Evolutionary conservation across 2,113 vertebrate genomes (phyloP).

Genomic region (Pollimyrus isidori): DNA sequence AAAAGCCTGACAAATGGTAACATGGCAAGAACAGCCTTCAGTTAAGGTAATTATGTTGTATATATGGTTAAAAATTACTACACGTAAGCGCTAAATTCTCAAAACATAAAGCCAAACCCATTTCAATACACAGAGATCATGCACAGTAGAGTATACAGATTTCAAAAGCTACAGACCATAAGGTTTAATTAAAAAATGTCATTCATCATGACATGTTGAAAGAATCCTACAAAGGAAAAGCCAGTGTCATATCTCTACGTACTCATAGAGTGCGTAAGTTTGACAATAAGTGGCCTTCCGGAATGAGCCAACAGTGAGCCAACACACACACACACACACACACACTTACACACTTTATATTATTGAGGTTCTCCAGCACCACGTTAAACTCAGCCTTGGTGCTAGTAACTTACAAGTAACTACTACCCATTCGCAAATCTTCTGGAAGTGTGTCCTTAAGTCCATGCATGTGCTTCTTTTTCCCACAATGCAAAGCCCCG

Average conservation of each 20-base stretch:
- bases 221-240: background rate
- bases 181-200: background rate
- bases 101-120: background rate
- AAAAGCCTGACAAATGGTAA: background rate
- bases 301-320: background rate
- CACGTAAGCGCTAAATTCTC: background rate
- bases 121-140: background rate
- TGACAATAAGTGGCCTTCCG: background rate
- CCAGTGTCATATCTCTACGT: background rate
- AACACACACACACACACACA: background rate
- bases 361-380: background rate
- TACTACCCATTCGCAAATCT: background rate
- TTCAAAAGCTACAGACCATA: background rate
- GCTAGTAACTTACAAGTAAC: background rate
- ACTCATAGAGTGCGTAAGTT: background rate
- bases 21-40: background rate
- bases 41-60: background rate
- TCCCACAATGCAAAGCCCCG: constrained; percentile 18
- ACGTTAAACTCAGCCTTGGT: background rate
- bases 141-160: background rate
- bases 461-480: background rate
- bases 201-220: background rate
- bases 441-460: background rate
- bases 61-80: background rate
- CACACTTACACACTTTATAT: background rate